phyloP scores from a whole-genome alignment of 2,888 invertebrate genomes.

The Leptarthrus brevirostris region DNA sequence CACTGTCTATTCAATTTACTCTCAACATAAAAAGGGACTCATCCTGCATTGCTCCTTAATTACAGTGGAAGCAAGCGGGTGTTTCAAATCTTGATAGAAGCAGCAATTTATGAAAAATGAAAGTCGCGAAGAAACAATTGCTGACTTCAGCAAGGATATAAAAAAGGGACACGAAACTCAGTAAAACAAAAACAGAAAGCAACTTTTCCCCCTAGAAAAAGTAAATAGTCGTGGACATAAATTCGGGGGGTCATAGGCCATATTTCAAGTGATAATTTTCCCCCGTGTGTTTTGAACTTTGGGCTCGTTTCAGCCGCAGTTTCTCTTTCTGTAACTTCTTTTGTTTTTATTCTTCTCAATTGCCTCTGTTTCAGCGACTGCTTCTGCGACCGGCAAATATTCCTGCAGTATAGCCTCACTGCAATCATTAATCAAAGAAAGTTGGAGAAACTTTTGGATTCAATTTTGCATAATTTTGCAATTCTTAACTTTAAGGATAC shows the following conservation, averaged over 20 bases:
- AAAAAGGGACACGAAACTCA: not conserved
- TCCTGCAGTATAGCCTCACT: not conserved
- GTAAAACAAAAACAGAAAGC: not conserved
- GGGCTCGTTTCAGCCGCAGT: not conserved
- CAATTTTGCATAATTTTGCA: slow-evolving; percentile 41
- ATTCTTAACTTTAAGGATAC: slow-evolving; percentile 12
- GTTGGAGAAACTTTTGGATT: slow-evolving; percentile 1
- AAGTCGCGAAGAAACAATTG: not conserved
- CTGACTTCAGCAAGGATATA: not conserved
- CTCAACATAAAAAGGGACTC: not conserved
- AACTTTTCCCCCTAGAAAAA: not conserved
- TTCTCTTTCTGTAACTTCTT: not conserved
- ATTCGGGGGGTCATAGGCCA: not conserved
- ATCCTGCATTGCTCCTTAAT: not conserved
- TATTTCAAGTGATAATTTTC: slow-evolving; percentile 30
- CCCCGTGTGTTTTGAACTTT: not conserved
- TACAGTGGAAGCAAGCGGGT: slow-evolving; percentile 11
- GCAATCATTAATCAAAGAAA: slow-evolving; percentile 36
- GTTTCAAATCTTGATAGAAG: slow-evolving; percentile 22
- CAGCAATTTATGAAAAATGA: slow-evolving; percentile 38
- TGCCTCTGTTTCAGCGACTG: not conserved
- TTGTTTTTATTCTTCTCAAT: not conserved
- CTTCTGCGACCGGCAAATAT: not conserved
- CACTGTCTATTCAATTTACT: not conserved
- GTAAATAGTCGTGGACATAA: not conserved